Evolutionary conservation across 2,797 vertebrate genomes (phyloP).

Genomic region (Sparus aurata): DNA sequence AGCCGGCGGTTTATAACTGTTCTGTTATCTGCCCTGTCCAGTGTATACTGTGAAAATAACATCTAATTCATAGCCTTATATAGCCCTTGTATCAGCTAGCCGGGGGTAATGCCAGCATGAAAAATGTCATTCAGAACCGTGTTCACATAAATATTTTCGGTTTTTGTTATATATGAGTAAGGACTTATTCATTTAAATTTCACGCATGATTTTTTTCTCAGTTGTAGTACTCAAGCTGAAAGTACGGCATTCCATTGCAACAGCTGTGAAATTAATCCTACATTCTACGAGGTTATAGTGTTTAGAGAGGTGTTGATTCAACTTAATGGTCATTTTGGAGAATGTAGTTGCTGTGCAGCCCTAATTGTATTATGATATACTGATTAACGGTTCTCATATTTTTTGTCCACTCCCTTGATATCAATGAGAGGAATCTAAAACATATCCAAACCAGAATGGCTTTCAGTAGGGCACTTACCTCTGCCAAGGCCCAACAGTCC

Average conservation of each 20-base stretch:
- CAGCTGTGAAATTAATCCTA: not conserved
- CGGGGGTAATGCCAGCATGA: not conserved
- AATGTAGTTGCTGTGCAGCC: not conserved
- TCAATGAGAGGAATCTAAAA: not conserved
- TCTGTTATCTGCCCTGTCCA: conserved; percentile 12
- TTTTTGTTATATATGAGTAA: conserved; percentile 4
- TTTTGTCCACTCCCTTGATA: not conserved
- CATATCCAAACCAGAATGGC: no score
- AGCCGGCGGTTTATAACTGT: conserved; percentile 13
- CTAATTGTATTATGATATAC: not conserved
- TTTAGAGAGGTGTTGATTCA: conserved; percentile 1
- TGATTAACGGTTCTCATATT: not conserved
- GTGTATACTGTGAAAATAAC: conserved; percentile 32
- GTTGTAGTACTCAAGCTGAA: not conserved
- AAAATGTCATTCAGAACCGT: not conserved
- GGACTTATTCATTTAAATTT: conserved; percentile 19
- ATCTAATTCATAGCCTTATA: conserved; percentile 33
- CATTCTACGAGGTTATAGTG: not conserved
- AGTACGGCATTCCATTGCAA: not conserved
- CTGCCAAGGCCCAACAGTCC: no score
- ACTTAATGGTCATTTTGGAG: conserved; percentile 5
- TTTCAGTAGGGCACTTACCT: no score
- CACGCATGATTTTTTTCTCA: not conserved
- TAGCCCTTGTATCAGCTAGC: conserved; percentile 27
- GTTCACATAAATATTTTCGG: not conserved